Evolutionary conservation across 2,113 vertebrate species (phyloP), one percentile per base, ranked within the genome.

Genomic region (Tricholaema leucomelas): DNA sequence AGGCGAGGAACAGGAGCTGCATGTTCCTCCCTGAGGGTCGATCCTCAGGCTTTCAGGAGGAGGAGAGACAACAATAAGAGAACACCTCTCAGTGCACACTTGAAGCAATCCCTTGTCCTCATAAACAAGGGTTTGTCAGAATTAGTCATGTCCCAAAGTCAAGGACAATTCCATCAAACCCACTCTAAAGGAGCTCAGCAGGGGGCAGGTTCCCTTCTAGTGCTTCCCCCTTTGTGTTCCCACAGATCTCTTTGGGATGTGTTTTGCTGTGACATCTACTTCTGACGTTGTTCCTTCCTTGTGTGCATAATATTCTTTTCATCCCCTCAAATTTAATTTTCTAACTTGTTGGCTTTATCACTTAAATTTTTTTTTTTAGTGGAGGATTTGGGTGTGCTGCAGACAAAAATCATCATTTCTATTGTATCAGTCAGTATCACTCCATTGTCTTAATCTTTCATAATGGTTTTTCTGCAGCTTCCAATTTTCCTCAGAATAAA

Each of bases 381-480:
- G 33, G 81, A 88, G 86, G 78, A 89, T 83, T 90, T 91, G 93
- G 83, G 84, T 91, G 81, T 86, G 87, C 94, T 94, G 91, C 75
- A 0, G 78, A 96, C 88, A 94, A 96, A 94, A 93, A 94, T 95
- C 95, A 94, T 94, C 93, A 96, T 96, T 95, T 92, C 85, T 95
- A 96, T 92, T 93, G 72, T 96, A 97, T 94, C 94, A 94, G 91
- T 93, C 95, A 93, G 91, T 81, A 96, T 85, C 94, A 89, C 85
- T 94, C 94, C 87, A 90, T 91, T 95, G 85, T 96, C 94, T 97
- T 96, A 97, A 96, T 96, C 95, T 97, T 97, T 94, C 91, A 96
- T 96, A 94, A 97, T 96, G 92, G 67, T 96, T 97, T 97, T 96
- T 96, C 96, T 95, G 93, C 94, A 93, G 95, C 94, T 96, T 97